Percentiles rank a stretch among this genome's conserved stretches.
These are phyloP conservation scores for Tokudaia muenninki DNA, from an alignment of 2,797 vertebrate species.

Conservation along the genomic window DNA sequence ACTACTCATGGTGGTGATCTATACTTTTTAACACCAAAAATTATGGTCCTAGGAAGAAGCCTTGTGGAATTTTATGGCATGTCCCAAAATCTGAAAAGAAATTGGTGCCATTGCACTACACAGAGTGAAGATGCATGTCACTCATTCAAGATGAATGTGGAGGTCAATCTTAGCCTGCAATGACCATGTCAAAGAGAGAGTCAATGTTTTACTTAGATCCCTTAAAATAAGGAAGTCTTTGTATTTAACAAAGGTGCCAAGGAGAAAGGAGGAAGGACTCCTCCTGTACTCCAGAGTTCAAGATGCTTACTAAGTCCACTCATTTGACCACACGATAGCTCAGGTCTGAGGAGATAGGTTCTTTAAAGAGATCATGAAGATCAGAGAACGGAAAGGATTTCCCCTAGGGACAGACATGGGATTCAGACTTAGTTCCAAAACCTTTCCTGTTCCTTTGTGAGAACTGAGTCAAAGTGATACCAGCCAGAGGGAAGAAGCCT, in stretches of 20 bases:
- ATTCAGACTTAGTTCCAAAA: conserved; percentile 8
- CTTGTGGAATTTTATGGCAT: no score
- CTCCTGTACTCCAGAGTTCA: neutral
- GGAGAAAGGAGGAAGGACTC: neutral
- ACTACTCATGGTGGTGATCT: neutral
- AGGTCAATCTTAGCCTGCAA: neutral
- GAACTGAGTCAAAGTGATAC: neutral
- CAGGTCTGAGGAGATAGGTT: neutral
- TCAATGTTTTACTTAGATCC: neutral
- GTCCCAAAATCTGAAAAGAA: neutral
- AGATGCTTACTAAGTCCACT: neutral
- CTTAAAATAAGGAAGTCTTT: neutral
- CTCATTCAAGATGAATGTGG: neutral
- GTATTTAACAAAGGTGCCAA: neutral
- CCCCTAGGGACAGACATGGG: neutral
- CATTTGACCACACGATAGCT: neutral
- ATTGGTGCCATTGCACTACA: neutral
- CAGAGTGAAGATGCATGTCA: neutral
- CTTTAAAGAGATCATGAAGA: neutral
- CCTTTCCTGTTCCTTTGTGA: neutral
- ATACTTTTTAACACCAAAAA: neutral
- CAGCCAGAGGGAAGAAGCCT: neutral
- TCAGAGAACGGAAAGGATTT: neutral
- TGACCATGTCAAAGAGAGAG: neutral
- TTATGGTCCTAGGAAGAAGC: neutral